A percentile compares a stretch with the other conserved stretches of the same genome.
phyloP scores from a whole-genome alignment of 2,888 invertebrate species.

The Himalopsyche anomala region DNA sequence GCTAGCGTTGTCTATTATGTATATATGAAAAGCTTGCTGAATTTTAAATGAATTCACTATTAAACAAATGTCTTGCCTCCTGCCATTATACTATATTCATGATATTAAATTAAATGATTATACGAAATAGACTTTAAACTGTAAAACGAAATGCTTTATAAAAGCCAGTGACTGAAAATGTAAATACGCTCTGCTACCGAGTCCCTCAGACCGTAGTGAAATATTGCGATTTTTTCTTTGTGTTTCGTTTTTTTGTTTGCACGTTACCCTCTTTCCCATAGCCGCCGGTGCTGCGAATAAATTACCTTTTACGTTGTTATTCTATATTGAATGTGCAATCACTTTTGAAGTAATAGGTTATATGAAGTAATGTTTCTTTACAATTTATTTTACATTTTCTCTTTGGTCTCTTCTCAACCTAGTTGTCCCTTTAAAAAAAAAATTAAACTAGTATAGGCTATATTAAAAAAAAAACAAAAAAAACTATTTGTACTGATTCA shows the following conservation, averaged over 20 bases:
- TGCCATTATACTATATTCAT: no score
- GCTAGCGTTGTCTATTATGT: no score
- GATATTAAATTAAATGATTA: background rate
- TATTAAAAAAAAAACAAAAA: no score
- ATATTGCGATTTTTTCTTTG: background rate
- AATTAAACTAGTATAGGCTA: no score
- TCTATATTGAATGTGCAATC: constrained; percentile 3
- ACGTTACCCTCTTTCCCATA: constrained; percentile 15
- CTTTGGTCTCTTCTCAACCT: background rate
- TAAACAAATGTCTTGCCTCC: background rate
- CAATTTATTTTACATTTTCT: background rate
- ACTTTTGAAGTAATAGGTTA: background rate
- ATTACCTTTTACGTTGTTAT: constrained; percentile 11
- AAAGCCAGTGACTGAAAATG: background rate
- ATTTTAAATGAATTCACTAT: background rate
- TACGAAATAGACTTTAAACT: background rate
- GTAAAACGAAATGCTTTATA: background rate
- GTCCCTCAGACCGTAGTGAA: background rate
- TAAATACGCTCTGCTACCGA: background rate
- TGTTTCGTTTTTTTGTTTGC: constrained; percentile 9
- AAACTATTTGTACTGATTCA: no score
- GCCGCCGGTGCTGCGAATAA: constrained; percentile 10
- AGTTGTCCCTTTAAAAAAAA: no score
- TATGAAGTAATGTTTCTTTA: background rate
- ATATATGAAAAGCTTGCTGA: background rate